Evolutionary conservation across 2,888 invertebrate species (phyloP).

Genomic region (Leptothorax acervorum): DNA sequence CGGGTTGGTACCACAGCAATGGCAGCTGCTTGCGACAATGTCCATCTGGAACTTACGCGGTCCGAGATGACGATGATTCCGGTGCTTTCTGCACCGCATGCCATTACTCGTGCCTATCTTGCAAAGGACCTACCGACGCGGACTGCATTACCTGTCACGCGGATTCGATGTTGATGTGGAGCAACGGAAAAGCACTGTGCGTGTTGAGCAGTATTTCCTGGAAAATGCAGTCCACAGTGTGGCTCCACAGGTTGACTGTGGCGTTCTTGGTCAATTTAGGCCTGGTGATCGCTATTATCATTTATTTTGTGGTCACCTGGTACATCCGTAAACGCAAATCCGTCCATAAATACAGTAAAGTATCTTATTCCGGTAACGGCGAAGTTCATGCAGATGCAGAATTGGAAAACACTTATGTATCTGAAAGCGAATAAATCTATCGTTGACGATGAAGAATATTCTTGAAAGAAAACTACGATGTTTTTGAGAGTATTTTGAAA

Average conservation of each 20-base stretch:
- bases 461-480: background rate
- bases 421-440: slow-evolving; percentile 68
- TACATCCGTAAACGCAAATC: slow-evolving; percentile 50
- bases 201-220: slow-evolving; percentile 77
- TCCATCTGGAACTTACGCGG: slow-evolving; percentile 84
- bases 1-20: slow-evolving; percentile 87
- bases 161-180: slow-evolving; percentile 87
- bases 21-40: slow-evolving; percentile 88
- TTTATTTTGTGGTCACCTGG: slow-evolving; percentile 69
- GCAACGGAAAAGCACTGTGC: slow-evolving; percentile 71
- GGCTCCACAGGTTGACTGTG: slow-evolving; percentile 79
- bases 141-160: slow-evolving; percentile 90
- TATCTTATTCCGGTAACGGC: slow-evolving; percentile 70
- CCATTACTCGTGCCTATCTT: slow-evolving; percentile 91
- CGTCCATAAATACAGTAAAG: slow-evolving; percentile 72
- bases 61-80: slow-evolving; percentile 71
- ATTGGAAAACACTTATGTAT: slow-evolving; percentile 48
- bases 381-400: slow-evolving; percentile 55
- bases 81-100: slow-evolving; percentile 88
- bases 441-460: background rate
- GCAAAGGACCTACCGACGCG: slow-evolving; percentile 90
- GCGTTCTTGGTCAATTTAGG: slow-evolving; percentile 76
- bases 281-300: slow-evolving; percentile 60
- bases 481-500: background rate
- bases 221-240: slow-evolving; percentile 78